These are phyloP conservation scores for Neocrepidodera transversa DNA, from an alignment of 2,888 invertebrate genomes.

Conservation along the genomic window DNA sequence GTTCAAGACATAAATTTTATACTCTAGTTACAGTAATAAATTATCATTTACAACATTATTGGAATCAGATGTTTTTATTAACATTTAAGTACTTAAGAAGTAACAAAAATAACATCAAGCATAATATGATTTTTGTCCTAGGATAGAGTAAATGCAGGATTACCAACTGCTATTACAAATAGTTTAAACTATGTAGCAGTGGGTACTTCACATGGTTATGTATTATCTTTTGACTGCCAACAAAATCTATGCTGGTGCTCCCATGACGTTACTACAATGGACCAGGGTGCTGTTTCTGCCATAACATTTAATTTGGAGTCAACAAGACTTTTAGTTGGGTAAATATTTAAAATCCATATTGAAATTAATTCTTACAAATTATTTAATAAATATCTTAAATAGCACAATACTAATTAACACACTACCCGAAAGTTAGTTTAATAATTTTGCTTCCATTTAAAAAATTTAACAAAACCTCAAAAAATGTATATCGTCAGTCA, in stretches of 20 bases:
- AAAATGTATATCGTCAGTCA: no score
- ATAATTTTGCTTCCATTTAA: no score
- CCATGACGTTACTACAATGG: constrained; percentile 70
- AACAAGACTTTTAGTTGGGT: constrained; percentile 81
- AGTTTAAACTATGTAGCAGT: constrained; percentile 81
- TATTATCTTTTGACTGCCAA: constrained; percentile 84
- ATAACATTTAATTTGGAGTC: constrained; percentile 88
- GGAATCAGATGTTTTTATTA: no score
- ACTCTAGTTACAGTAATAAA: no score
- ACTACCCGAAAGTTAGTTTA: no score
- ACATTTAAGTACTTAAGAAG: no score
- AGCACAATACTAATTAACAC: no score
- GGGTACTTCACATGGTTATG: constrained; percentile 92
- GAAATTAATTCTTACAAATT: neutral
- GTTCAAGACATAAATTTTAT: no score
- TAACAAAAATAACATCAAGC: no score
- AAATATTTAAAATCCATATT: constrained; percentile 24
- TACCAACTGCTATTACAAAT: constrained; percentile 84
- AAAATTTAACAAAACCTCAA: no score
- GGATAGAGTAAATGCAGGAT: constrained; percentile 89
- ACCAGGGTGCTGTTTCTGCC: constrained; percentile 82
- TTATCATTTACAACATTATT: no score
- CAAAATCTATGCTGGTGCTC: constrained; percentile 92
- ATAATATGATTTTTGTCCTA: constrained; percentile 60
- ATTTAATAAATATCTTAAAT: no score